Conservation (phyloP, 1,140 invertebrate species). For the Philaenus spumarius region DNA sequence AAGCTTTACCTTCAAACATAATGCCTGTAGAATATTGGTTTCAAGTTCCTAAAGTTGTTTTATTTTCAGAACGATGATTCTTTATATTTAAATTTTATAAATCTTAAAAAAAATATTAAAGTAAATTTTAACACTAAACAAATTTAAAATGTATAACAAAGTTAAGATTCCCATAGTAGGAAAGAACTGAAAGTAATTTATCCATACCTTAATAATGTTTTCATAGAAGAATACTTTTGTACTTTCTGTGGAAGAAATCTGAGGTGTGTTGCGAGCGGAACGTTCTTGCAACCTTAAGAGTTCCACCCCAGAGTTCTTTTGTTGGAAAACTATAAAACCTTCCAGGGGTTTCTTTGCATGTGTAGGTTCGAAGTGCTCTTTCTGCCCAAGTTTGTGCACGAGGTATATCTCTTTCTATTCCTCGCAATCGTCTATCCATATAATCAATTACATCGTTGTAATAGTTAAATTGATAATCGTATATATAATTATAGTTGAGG, state of each 20-base stretch:
- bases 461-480: constrained; percentile 73
- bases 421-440: constrained; percentile 61
- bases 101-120: too few species aligned
- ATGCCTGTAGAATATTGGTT: too few species aligned
- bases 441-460: constrained; percentile 78
- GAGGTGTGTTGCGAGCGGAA: constrained; percentile 29
- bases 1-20: too few species aligned
- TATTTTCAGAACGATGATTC: too few species aligned
- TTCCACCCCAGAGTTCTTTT: background rate
- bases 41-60: too few species aligned
- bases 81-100: too few species aligned
- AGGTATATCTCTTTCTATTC: constrained; percentile 58
- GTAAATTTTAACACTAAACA: too few species aligned
- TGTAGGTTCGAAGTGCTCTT: constrained; percentile 61
- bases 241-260: constrained; percentile 31
- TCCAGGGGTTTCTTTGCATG: constrained; percentile 26
- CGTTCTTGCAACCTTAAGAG: constrained; percentile 18
- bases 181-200: too few species aligned
- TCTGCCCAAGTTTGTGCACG: constrained; percentile 75
- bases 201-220: background rate
- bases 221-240: constrained; percentile 28
- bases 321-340: background rate
- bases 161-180: too few species aligned
- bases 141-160: too few species aligned
- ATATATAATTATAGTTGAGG: constrained; percentile 72